These are phyloP conservation scores for Hemithea aestivaria DNA, from an alignment of 2,888 invertebrate genomes.

Conservation along the genomic window DNA sequence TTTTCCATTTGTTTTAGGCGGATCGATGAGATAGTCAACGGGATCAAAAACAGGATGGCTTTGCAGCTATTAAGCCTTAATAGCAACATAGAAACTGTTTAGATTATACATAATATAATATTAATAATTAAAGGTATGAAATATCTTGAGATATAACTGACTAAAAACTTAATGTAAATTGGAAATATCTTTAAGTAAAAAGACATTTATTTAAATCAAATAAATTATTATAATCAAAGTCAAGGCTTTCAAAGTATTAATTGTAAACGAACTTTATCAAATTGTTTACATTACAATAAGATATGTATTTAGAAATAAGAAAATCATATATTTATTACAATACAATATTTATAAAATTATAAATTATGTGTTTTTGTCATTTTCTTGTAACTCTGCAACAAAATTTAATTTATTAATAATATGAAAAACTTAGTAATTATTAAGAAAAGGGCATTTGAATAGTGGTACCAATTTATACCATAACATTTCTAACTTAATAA, in stretches of 20 bases:
- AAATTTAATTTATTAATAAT: too few relatives aligned
- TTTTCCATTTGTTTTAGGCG: constrained; percentile 61
- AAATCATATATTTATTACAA: constrained; percentile 18
- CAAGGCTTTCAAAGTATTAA: constrained; percentile 31
- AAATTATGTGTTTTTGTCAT: constrained; percentile 22
- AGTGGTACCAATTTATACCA: too few relatives aligned
- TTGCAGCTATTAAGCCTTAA: constrained; percentile 83
- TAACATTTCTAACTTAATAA: too few relatives aligned
- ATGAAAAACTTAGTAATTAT: too few relatives aligned
- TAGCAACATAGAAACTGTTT: constrained; percentile 66
- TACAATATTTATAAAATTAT: constrained; percentile 1
- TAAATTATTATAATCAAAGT: constrained; percentile 12
- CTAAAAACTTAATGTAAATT: too few relatives aligned
- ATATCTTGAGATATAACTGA: too few relatives aligned
- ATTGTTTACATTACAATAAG: constrained; percentile 11
- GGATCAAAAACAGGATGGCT: constrained; percentile 82
- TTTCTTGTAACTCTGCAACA: constrained; percentile 31
- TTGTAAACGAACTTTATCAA: constrained; percentile 21
- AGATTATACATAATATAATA: constrained; percentile 19
- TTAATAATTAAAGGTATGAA: too few relatives aligned
- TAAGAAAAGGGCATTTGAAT: too few relatives aligned
- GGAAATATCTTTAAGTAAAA: too few relatives aligned
- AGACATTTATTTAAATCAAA: too few relatives aligned
- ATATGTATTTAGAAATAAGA: constrained; percentile 18
- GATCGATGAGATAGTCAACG: constrained; percentile 81